These are phyloP conservation scores for Sepioteuthis lessoniana DNA, from an alignment of 2,888 invertebrate genomes.

Conservation along the genomic window DNA sequence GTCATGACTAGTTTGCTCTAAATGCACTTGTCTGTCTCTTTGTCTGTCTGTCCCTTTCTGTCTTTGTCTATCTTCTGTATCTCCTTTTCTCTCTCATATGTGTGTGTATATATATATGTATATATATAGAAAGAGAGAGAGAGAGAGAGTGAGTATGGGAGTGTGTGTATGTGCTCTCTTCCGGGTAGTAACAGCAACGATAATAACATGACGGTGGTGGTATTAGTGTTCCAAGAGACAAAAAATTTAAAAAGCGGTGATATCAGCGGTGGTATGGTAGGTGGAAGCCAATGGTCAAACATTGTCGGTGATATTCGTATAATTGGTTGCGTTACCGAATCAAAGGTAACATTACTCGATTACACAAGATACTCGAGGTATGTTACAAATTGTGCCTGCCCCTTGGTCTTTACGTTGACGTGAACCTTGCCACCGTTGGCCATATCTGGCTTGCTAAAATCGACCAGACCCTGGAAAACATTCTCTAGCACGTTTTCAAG, in stretches of 20 bases:
- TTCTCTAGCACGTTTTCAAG: slow-evolving; percentile 60
- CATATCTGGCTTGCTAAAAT: slow-evolving; percentile 56
- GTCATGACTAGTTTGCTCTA: neutral
- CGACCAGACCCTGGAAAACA: slow-evolving; percentile 63
- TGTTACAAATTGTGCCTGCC: neutral
- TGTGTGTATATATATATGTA: no score
- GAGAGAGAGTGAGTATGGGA: neutral
- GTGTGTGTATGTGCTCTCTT: neutral
- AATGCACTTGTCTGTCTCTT: neutral
- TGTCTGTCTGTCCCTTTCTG: neutral
- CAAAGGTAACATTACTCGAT: neutral
- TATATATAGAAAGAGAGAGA: no score
- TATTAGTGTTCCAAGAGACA: neutral
- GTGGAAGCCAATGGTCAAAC: neutral
- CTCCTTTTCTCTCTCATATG: neutral
- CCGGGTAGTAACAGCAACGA: neutral
- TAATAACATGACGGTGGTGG: neutral
- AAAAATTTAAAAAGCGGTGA: neutral
- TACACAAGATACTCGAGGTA: slow-evolving; percentile 35
- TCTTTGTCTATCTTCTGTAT: no score
- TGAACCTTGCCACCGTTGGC: slow-evolving; percentile 26
- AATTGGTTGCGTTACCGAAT: neutral
- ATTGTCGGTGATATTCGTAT: neutral
- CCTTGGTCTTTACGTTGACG: slow-evolving; percentile 11
- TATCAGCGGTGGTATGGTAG: neutral